Conservation (phyloP, 2,888 invertebrate genomes). For the Eupithecia vulgata region DNA sequence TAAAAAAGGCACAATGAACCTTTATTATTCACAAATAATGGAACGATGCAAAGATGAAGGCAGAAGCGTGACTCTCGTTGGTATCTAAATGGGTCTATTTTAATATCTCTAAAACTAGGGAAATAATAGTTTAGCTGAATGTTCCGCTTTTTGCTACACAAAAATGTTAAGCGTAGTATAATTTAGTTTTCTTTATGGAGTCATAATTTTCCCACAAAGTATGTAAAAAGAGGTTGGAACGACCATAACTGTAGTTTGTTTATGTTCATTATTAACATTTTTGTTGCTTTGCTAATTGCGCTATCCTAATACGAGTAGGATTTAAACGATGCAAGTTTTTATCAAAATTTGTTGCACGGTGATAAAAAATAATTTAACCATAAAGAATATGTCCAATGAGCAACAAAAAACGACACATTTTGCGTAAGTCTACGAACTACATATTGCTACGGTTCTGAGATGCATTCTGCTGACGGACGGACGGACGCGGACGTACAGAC, state of each 20-base stretch:
- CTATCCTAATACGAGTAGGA: constrained; percentile 21
- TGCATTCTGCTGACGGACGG: too few relatives aligned
- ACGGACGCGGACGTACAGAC: too few relatives aligned
- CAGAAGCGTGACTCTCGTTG: too few relatives aligned
- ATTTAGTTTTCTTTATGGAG: constrained; percentile 10
- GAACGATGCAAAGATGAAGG: too few relatives aligned
- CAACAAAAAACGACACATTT: not conserved
- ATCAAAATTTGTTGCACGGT: not conserved
- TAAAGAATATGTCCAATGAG: not conserved
- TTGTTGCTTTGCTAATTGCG: constrained; percentile 25
- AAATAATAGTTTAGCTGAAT: not conserved
- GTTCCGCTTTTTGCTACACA: not conserved
- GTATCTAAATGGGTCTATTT: too few relatives aligned
- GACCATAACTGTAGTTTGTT: constrained; percentile 25
- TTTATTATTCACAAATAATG: too few relatives aligned
- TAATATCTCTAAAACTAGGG: not conserved
- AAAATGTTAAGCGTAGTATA: not conserved
- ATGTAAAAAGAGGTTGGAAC: not conserved
- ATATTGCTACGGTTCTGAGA: too few relatives aligned
- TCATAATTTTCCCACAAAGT: constrained; percentile 3
- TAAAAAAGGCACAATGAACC: too few relatives aligned
- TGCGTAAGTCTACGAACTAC: not conserved
- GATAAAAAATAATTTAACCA: not conserved
- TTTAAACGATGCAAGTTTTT: constrained; percentile 22
- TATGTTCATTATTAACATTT: constrained; percentile 26